A percentile compares a stretch with the other conserved stretches of the same genome.
These are phyloP conservation scores for Petrolisthes cinctipes DNA, from an alignment of 2,888 invertebrate species.

Conservation along the genomic window DNA sequence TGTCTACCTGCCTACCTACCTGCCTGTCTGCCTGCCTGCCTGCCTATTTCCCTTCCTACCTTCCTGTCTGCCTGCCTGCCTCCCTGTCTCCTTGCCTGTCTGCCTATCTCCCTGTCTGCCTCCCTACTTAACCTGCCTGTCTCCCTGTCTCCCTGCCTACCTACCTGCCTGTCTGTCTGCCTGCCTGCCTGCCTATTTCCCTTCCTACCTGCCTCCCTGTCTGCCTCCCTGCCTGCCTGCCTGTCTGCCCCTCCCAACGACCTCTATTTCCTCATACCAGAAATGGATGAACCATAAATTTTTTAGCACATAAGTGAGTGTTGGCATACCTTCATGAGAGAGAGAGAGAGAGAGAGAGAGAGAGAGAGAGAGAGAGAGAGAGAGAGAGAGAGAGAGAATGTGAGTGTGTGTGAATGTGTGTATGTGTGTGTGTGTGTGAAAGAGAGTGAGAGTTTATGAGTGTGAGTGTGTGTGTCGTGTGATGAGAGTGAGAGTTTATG, in stretches of 20 bases:
- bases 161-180: too few relatives aligned
- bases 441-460: neutral
- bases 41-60: too few relatives aligned
- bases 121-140: too few relatives aligned
- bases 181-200: neutral
- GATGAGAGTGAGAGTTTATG: neutral
- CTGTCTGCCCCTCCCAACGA: too few relatives aligned
- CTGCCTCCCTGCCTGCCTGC: too few relatives aligned
- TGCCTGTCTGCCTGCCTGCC: neutral
- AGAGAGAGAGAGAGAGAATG: constrained; percentile 4
- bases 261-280: neutral
- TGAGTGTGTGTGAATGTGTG: neutral
- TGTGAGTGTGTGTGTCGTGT: neutral
- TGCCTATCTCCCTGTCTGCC: too few relatives aligned
- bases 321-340: constrained; percentile 1
- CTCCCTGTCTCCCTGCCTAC: too few relatives aligned
- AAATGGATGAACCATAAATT: neutral
- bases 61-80: too few relatives aligned
- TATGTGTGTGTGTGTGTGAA: neutral
- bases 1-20: neutral
- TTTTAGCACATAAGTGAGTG: neutral
- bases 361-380: constrained; percentile 5
- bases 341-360: constrained; percentile 13
- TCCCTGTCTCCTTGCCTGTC: too few relatives aligned
- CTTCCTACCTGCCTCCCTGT: neutral